A percentile compares a stretch with the other conserved stretches of the same genome.
These are phyloP conservation scores for Podotricha telesiphe DNA, from an alignment of 2,888 invertebrate species.

Conservation along the genomic window DNA sequence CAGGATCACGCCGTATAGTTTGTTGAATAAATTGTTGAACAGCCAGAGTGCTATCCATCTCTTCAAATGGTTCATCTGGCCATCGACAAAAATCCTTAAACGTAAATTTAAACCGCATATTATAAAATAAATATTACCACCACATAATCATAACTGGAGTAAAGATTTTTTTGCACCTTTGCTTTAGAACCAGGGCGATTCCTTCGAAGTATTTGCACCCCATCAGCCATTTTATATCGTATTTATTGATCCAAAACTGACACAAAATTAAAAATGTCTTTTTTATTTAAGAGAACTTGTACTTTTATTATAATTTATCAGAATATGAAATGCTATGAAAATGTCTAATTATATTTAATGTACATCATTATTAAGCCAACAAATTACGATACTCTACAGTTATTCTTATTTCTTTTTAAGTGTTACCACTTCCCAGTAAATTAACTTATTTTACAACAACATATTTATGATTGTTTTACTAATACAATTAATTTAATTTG, in stretches of 20 bases:
- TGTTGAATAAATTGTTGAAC: slow-evolving; percentile 99
- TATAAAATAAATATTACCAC: too few relatives aligned
- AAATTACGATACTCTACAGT: background rate
- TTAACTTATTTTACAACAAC: too few relatives aligned
- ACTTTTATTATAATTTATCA: background rate
- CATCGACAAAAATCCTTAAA: slow-evolving; percentile 96
- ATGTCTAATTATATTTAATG: background rate
- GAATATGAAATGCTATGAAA: background rate
- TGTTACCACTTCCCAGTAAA: background rate
- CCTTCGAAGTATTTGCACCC: slow-evolving; percentile 84
- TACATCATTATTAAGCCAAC: background rate
- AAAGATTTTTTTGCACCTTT: too few relatives aligned
- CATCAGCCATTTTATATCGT: slow-evolving; percentile 43
- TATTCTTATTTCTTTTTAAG: background rate
- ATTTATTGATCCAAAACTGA: slow-evolving; percentile 29
- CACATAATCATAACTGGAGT: too few relatives aligned
- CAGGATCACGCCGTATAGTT: slow-evolving; percentile 95
- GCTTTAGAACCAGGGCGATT: slow-evolving; percentile 96
- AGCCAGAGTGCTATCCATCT: slow-evolving; percentile 99
- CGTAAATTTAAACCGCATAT: slow-evolving; percentile 19
- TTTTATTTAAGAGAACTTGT: background rate
- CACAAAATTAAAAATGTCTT: background rate
- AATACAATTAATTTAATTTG: too few relatives aligned
- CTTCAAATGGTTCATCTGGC: slow-evolving; percentile 99
- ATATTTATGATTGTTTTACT: too few relatives aligned